Conservation (phyloP, 2,797 vertebrate species). For the Fistularia commersonii region DNA sequence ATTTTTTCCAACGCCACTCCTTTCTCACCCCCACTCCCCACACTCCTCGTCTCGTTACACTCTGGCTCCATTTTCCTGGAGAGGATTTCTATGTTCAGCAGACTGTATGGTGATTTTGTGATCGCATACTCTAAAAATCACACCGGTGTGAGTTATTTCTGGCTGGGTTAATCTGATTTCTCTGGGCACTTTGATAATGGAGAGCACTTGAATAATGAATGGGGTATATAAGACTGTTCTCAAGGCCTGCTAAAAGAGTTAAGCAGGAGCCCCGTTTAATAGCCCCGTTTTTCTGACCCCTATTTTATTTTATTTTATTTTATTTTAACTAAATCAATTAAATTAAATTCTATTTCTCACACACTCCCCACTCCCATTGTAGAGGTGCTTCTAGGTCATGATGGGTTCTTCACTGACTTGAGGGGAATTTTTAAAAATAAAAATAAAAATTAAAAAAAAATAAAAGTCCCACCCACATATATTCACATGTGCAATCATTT, state of each 20-base stretch:
- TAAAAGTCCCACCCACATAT: too few species aligned
- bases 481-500: too few species aligned
- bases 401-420: too few species aligned
- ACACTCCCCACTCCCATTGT: too few species aligned
- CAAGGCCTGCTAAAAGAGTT: slow-evolving; percentile 18
- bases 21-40: background rate
- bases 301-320: background rate
- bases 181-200: slow-evolving; percentile 74
- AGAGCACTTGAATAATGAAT: slow-evolving; percentile 74
- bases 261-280: background rate
- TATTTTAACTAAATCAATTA: too few species aligned
- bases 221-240: slow-evolving; percentile 63
- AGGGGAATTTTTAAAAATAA: too few species aligned
- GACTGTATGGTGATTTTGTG: slow-evolving; percentile 24
- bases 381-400: too few species aligned
- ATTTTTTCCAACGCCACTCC: background rate
- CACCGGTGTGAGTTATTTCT: slow-evolving; percentile 71
- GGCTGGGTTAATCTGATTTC: slow-evolving; percentile 69
- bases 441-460: too few species aligned
- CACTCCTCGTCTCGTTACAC: background rate
- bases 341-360: too few species aligned
- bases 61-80: slow-evolving; percentile 20
- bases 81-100: slow-evolving; percentile 44
- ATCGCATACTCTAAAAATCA: slow-evolving; percentile 42
- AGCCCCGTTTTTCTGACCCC: background rate